Evolutionary conservation across 2,113 vertebrate species (phyloP), one percentile per base, ranked within the genome.

Genomic region (Zosterops japonicus): DNA sequence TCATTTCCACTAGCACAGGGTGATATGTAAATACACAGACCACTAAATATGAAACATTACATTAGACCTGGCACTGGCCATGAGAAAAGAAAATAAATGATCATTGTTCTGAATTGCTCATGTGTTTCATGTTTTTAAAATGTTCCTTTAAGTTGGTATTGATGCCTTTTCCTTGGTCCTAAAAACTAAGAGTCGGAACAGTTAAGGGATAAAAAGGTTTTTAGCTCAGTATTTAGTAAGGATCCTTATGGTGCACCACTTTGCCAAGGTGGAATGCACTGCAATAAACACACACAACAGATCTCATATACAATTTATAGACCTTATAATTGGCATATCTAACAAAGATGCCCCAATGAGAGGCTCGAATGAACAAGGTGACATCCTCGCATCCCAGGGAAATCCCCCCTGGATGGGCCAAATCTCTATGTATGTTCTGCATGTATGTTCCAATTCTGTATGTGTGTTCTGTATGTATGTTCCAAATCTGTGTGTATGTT

Each of bases 81-180:
- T 1, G 1, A 68, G 71, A 39, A 72, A 82, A 70, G 22, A 41
- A 71, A 69, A 56, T 5, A 49, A 19, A 31, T 5, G 4, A 4
- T 21, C 22, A 20, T 17, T 77, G 6, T 19, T 83, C 23, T 17
- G 4, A 84, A 20, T 8, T 76, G 11, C 52, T 65, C 6, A 21
- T 3, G 12, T 12, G 17, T 29, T 77, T 57, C 23, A 25, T 1
- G 6, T 31, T 72, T 84, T 89, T 64, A 24, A 84, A 87, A 31
- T 4, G 9, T 7, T 84, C 17, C 60, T 55, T 0, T 23, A 55
- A 50, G 8, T 2, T 42, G 20, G 2, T 11, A 29, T 23, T 53
- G 23, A 44, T 19, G 49, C 8, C 31, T 29, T 53, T 35, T 53
- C 31, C 49, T 44, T 14, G 5, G 19, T 35, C 36, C 31, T n/a